Base-by-base conservation (phyloP, 2,113 vertebrate species). In the Macquaria ambigua region DNA sequence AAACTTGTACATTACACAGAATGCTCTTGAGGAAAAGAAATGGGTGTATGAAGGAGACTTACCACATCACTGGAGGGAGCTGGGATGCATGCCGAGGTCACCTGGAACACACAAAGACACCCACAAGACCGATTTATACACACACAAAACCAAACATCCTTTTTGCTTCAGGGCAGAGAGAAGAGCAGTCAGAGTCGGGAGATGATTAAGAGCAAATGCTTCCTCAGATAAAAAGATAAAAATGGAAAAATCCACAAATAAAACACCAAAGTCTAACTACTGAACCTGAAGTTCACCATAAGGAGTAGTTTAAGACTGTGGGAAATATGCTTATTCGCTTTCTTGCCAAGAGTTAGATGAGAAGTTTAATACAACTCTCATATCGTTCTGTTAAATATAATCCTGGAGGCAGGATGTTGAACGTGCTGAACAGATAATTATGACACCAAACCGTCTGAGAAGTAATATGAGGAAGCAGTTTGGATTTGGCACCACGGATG, bases 1-100 rank as follows among this genome's bases (percentile, higher is more conserved):
- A 82, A 70, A 43, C 73, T 14, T 28, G 6, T 46, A 50, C 48
- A 18, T 0, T 18, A 72, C 6, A 34, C n/a, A 84, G 18, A 53
- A 58, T 0, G 25, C 70, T 79, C 0, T 81, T 53, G n/a, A 83
- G 61, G 61, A 71, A 85, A 85, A 56, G 43, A 72, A 53, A 71
- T 5, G 2, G 21, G 28, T 52, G 62, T 55, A 8, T 48, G 39
- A 46, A 66, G 55, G 66, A 12, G 62, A 95, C 96, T 96, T 89
- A 98, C 97, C 96, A 97, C 92, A 87, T 98, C 97, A 68, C 93
- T 95, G 5, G 96, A 91, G 43, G 96, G 96, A 72, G 93, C 81
- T 9, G 96, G 95, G 88, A 96, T 94, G 75, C 97, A 98, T 67
- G 95, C 79, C 1, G 95, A 93, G 84, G 95, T 96, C 90, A 97